Base-by-base conservation (phyloP, 2,888 invertebrate genomes). In the Andrena marginata region DNA sequence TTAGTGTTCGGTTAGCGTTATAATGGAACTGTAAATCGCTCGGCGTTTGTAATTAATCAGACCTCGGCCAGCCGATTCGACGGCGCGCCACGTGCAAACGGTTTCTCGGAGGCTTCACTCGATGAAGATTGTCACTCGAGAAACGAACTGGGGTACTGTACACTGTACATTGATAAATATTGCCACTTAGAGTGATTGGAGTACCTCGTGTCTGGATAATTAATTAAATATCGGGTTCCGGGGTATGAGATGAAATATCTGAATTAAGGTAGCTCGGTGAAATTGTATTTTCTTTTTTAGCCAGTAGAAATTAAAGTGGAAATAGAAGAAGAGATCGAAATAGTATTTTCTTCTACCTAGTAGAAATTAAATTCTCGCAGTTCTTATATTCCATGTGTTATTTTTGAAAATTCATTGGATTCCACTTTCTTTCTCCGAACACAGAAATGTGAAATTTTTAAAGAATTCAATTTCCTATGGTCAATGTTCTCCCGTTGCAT, bases 21-120 rank as follows among this genome's bases (percentile, higher is more conserved):
- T 86, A 86, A 86, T 86, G 85, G 86, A 84, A 85, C 84, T 83
- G 86, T 86, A 85, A 86, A 86, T 86, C 85, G 86, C 80, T 80
- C 72, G 86, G 72, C 86, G 81, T 86, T 86, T 77, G 86, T 81
- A 86, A 86, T 86, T 86, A 86, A 86, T 86, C 86, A 86, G 86
- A 75, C 63, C 63, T 16, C 76, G 86, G 77, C 84, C 77, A 86
- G 84, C 80, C 86, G 86, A 83, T 79, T 77, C 75, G 59, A 73
- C 59, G 68, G 68, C 35, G 56, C 42, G 74, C 69, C 75, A 59
- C 84, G 69, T 69, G 79, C 82, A 70, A 77, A 77, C 82, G 80
- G 85, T 85, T 82, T 80, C 85, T 77, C 75, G n/a, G 23, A 2
- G 31, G 8, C 71, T 23, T 23, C 20, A 10, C 23, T 56, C 23